Evolutionary conservation across 1,140 invertebrate species (phyloP).

Genomic region (Pseudomyrmex cubaensis): DNA sequence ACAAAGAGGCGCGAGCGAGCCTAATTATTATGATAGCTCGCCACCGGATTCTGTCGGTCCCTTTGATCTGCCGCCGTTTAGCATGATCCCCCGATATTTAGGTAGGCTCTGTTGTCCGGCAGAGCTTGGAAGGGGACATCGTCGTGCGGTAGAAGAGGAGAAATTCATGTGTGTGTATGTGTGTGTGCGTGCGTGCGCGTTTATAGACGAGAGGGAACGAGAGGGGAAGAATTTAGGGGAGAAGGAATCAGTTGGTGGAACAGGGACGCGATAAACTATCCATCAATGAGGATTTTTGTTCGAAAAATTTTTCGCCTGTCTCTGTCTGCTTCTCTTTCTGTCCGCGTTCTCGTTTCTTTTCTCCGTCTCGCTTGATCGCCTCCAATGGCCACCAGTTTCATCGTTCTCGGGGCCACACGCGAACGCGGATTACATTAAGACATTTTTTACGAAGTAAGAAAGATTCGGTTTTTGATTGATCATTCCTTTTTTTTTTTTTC

Average conservation of each 20-base stretch:
- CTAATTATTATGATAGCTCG: slow-evolving; percentile 86
- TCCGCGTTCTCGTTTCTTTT: slow-evolving; percentile 7
- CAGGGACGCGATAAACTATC: slow-evolving; percentile 71
- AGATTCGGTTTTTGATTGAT: slow-evolving; percentile 50
- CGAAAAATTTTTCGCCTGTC: slow-evolving; percentile 65
- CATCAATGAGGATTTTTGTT: slow-evolving; percentile 72
- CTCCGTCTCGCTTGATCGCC: slow-evolving; percentile 44
- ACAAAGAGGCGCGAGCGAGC: slow-evolving; percentile 84
- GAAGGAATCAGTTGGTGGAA: slow-evolving; percentile 44
- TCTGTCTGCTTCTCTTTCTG: slow-evolving; percentile 9
- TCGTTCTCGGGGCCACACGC: slow-evolving; percentile 65
- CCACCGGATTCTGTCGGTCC: slow-evolving; percentile 84
- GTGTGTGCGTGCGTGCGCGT: slow-evolving; percentile 17
- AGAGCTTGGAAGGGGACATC: slow-evolving; percentile 38
- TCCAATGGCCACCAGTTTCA: slow-evolving; percentile 32
- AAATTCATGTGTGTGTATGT: slow-evolving; percentile 20
- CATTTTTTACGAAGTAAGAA: slow-evolving; percentile 56
- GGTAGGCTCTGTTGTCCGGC: slow-evolving; percentile 76
- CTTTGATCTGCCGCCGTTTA: slow-evolving; percentile 85
- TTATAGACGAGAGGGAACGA: background rate
- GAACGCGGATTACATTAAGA: slow-evolving; percentile 59
- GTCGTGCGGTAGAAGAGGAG: slow-evolving; percentile 52
- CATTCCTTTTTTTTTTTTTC: slow-evolving; percentile 41
- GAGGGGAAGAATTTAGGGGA: slow-evolving; percentile 14
- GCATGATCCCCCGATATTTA: slow-evolving; percentile 83